Evolutionary conservation across 2,113 vertebrate species (phyloP).

Genomic region (Mirza zaza): DNA sequence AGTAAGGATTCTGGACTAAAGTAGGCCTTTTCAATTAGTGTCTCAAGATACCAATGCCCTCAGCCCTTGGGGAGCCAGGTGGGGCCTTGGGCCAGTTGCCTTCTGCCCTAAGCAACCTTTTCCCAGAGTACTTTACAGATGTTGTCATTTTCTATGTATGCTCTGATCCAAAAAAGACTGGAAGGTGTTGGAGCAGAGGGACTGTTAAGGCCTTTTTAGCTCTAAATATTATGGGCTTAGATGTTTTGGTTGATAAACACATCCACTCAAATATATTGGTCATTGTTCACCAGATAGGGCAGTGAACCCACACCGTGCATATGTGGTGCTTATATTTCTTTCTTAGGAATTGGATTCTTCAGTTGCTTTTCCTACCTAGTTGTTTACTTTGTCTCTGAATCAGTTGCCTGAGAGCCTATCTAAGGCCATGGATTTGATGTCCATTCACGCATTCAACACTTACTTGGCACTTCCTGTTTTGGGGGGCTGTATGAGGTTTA

Average conservation of each 20-base stretch:
- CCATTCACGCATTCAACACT: not conserved
- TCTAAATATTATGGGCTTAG: not conserved
- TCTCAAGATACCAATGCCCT: not conserved
- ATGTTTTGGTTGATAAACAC: not conserved
- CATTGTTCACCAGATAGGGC: not conserved
- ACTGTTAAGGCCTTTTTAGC: not conserved
- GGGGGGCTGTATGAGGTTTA: not conserved
- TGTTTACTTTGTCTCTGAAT: not conserved
- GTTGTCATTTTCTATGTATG: not conserved
- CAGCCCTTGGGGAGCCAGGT: not conserved
- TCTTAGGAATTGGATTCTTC: not conserved
- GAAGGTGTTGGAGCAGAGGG: not conserved
- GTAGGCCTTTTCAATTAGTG: not conserved
- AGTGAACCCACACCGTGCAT: fast-evolving
- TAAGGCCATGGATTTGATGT: too few relatives aligned
- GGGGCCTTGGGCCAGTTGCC: too few relatives aligned
- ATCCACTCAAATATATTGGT: not conserved
- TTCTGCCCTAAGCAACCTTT: not conserved
- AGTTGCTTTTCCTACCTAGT: not conserved
- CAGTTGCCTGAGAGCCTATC: not conserved
- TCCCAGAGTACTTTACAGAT: not conserved
- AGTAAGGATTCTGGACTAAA: not conserved
- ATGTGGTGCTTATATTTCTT: not conserved
- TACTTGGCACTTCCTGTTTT: not conserved
- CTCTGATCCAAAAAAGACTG: not conserved